Evolutionary conservation across 2,113 vertebrate genomes (phyloP).

Genomic region (Tylochromis polylepis): DNA sequence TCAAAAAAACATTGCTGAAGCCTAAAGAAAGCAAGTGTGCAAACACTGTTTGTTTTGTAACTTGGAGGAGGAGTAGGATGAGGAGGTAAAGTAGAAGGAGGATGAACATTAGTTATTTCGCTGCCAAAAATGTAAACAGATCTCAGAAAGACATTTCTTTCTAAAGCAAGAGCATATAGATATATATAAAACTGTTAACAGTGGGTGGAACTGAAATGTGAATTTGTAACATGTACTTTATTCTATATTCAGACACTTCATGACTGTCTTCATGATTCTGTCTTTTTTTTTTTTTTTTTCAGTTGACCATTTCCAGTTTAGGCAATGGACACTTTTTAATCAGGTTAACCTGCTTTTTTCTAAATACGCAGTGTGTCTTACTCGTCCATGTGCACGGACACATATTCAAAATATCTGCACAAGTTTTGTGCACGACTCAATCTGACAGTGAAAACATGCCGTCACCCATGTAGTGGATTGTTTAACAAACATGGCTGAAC

Average conservation of each 20-base stretch:
- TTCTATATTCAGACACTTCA: background rate
- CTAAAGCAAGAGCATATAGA: background rate
- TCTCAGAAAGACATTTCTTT: background rate
- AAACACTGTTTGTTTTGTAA: background rate
- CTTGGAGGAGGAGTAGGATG: background rate
- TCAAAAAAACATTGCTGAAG: background rate
- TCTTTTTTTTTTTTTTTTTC: background rate
- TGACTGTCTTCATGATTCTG: too few relatives aligned
- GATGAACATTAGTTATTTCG: background rate
- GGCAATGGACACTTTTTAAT: background rate
- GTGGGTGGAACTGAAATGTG: background rate
- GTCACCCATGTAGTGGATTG: fast-evolving
- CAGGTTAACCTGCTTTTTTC: background rate
- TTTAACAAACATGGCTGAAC: background rate
- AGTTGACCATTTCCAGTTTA: background rate
- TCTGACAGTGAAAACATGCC: fast-evolving
- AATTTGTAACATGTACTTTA: background rate
- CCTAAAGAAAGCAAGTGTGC: background rate
- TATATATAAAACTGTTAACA: background rate
- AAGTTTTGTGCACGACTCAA: background rate
- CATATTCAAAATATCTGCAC: background rate
- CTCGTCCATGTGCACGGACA: fast-evolving
- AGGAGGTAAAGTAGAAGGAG: background rate
- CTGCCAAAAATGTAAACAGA: background rate
- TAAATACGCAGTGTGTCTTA: background rate